These are phyloP conservation scores for Gortyna flavago DNA, from an alignment of 2,888 invertebrate genomes.

Conservation along the genomic window DNA sequence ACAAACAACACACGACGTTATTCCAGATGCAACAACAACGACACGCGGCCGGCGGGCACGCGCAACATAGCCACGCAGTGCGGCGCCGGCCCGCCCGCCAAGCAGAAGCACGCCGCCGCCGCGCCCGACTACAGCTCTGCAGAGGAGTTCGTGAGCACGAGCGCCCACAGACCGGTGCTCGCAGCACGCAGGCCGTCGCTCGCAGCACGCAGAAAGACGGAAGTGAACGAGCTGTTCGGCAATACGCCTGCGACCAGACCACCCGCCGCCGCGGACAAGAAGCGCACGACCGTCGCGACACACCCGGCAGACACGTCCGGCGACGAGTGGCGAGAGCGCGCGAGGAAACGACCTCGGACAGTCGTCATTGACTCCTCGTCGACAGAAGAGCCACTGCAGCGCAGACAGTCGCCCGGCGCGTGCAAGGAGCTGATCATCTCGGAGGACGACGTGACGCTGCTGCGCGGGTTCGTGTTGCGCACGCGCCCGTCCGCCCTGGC, in stretches of 20 bases:
- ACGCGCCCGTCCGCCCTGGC: constrained; percentile 67
- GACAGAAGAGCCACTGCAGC: not conserved
- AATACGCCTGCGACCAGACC: not conserved
- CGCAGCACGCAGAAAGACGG: not conserved
- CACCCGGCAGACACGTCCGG: not conserved
- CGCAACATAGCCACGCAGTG: constrained; percentile 31
- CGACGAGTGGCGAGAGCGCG: not conserved
- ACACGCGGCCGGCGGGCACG: not conserved
- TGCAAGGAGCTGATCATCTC: constrained; percentile 73
- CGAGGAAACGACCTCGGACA: not conserved
- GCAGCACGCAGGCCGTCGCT: not conserved
- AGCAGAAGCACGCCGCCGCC: not conserved
- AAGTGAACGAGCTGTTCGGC: constrained; percentile 1
- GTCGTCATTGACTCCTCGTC: constrained; percentile 9
- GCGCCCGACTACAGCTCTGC: constrained; percentile 16
- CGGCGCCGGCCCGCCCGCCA: not conserved
- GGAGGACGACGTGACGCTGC: constrained; percentile 68
- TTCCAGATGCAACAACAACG: constrained; percentile 24
- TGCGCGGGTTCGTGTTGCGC: constrained; percentile 68
- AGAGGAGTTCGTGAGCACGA: constrained; percentile 13
- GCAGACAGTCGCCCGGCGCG: not conserved
- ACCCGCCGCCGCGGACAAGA: not conserved
- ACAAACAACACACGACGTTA: constrained; percentile 10
- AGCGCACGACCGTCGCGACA: too few species aligned
- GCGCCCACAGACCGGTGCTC: not conserved